Percentiles rank a stretch among this genome's conserved stretches.
Conservation (phyloP, 2,888 invertebrate genomes). For the Serripes groenlandicus region DNA sequence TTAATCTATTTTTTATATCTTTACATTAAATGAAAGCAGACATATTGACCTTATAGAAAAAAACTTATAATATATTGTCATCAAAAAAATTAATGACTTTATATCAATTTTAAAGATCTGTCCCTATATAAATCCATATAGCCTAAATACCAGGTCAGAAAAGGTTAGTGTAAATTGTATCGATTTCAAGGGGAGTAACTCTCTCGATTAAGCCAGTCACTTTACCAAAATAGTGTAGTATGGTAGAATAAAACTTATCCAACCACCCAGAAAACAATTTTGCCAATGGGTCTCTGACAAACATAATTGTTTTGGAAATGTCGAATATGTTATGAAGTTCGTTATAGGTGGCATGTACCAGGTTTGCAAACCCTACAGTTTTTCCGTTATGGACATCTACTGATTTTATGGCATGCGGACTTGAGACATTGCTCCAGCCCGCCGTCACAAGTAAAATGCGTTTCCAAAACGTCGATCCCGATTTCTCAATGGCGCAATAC, state of each 20-base stretch:
- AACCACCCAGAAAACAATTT: constrained; percentile 71
- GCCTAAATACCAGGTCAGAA: no score
- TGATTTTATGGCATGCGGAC: constrained; percentile 24
- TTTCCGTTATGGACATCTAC: constrained; percentile 32
- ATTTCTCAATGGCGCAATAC: constrained; percentile 73
- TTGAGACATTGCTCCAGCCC: constrained; percentile 41
- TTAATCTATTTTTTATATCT: no score
- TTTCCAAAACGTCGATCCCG: constrained; percentile 74
- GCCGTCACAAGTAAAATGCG: constrained; percentile 62
- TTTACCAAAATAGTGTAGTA: no score
- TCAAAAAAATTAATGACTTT: no score
- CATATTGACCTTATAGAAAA: no score
- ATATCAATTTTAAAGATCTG: no score
- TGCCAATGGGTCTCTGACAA: constrained; percentile 68
- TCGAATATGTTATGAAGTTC: constrained; percentile 14
- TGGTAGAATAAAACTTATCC: constrained; percentile 70
- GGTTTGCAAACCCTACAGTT: constrained; percentile 32
- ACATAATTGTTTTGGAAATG: constrained; percentile 42
- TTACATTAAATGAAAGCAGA: no score
- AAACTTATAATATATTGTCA: no score
- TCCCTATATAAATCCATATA: no score
- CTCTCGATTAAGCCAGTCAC: no score
- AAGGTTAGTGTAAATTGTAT: no score
- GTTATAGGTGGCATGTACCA: constrained; percentile 24
- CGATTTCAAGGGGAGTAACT: no score